phyloP scores from a whole-genome alignment of 2,888 invertebrate species.

The Watsonalla binaria region DNA sequence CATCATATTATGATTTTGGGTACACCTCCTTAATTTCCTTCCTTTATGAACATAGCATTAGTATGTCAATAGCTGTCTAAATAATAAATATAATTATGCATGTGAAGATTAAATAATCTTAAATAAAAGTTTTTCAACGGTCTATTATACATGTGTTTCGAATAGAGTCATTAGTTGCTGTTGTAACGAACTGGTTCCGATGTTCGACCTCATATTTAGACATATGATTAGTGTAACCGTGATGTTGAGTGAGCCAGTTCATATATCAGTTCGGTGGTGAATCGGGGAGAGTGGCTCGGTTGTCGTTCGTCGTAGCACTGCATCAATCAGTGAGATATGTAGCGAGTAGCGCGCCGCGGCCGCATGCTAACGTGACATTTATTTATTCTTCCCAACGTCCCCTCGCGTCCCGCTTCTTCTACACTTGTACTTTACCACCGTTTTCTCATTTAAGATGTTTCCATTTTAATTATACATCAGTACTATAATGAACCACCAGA shows the following conservation, averaged over 20 bases:
- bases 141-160: slow-evolving; percentile 1
- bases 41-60: too few relatives aligned
- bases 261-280: slow-evolving; percentile 26
- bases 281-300: slow-evolving; percentile 20
- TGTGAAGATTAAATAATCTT: too few relatives aligned
- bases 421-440: slow-evolving; percentile 9
- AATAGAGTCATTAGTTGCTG: slow-evolving; percentile 9
- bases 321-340: slow-evolving; percentile 63
- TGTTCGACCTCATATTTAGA: neutral
- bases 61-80: too few relatives aligned
- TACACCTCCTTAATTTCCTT: too few relatives aligned
- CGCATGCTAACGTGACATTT: slow-evolving; percentile 64
- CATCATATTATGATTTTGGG: too few relatives aligned
- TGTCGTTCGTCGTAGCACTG: slow-evolving; percentile 47
- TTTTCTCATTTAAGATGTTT: slow-evolving; percentile 8
- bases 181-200: slow-evolving; percentile 5
- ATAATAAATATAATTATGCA: too few relatives aligned
- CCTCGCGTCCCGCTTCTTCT: slow-evolving; percentile 45
- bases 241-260: slow-evolving; percentile 11
- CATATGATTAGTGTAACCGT: slow-evolving; percentile 2
- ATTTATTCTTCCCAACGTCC: slow-evolving; percentile 70
- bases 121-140: too few relatives aligned
- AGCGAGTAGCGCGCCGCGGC: slow-evolving; percentile 34
- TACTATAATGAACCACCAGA: neutral
- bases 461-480: neutral